Conservation (phyloP, 2,113 vertebrate genomes). For the Leptobrachium ailaonicum region DNA sequence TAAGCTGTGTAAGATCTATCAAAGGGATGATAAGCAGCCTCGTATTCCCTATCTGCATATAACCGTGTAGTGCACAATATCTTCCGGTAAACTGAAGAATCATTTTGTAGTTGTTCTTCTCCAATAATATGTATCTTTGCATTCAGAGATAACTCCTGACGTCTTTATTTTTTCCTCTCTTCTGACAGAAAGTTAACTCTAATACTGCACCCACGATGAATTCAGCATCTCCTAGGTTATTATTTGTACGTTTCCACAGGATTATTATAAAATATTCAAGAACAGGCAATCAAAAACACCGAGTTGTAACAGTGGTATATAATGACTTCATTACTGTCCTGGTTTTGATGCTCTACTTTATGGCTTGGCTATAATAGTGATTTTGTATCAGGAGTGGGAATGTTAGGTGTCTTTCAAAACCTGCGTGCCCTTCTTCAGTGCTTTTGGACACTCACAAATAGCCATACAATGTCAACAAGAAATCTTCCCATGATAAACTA, state of each 20-base stretch:
- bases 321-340: too few species aligned
- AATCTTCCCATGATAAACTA: too few species aligned
- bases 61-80: constrained; percentile 54
- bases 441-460: too few species aligned
- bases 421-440: too few species aligned
- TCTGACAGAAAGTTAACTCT: constrained; percentile 51
- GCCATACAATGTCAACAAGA: too few species aligned
- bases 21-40: constrained; percentile 56
- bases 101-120: constrained; percentile 53
- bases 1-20: constrained; percentile 60
- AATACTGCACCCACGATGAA: not conserved
- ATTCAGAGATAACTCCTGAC: constrained; percentile 60
- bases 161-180: constrained; percentile 43
- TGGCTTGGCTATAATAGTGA: too few species aligned
- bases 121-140: constrained; percentile 60
- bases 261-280: too few species aligned
- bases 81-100: constrained; percentile 61
- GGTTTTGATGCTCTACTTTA: too few species aligned
- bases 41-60: constrained; percentile 68
- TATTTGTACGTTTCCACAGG: not conserved
- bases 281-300: too few species aligned
- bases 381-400: too few species aligned
- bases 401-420: too few species aligned
- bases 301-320: too few species aligned
- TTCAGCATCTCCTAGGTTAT: not conserved